These are phyloP conservation scores for Centropus unirufus DNA, from an alignment of 2,113 vertebrate genomes.

Conservation along the genomic window DNA sequence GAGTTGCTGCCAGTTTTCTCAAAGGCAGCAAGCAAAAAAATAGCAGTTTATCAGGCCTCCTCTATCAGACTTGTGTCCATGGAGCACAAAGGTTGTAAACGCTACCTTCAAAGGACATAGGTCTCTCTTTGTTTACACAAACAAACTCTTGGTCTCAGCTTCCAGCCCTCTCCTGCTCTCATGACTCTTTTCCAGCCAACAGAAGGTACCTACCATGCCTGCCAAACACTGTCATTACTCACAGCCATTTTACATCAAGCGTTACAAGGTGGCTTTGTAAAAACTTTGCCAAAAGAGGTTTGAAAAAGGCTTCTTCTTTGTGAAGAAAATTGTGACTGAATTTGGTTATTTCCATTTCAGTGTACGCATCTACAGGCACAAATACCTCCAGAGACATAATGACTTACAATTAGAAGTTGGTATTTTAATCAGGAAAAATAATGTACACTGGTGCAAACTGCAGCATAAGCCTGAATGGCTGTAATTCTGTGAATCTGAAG, in stretches of 20 bases:
- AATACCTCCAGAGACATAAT: background rate
- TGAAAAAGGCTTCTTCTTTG: background rate
- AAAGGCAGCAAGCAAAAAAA: background rate
- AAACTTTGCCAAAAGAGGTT: background rate
- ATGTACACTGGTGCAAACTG: background rate
- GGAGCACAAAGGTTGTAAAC: background rate
- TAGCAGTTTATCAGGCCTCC: background rate
- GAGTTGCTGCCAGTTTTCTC: background rate
- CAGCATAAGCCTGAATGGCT: background rate
- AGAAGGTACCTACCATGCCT: background rate
- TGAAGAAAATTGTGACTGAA: background rate
- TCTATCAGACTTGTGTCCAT: background rate
- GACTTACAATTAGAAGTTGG: background rate
- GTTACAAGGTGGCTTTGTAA: background rate
- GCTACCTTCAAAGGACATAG: background rate
- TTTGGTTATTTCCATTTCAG: background rate
- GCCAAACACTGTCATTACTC: background rate
- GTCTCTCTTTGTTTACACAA: background rate
- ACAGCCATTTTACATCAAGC: background rate
- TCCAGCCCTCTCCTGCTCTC: background rate
- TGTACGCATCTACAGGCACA: background rate
- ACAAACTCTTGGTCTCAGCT: background rate
- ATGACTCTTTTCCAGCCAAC: background rate
- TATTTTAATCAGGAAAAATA: slow-evolving; percentile 8
- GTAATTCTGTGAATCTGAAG: background rate